Percentiles rank a stretch among this genome's conserved stretches.
Conservation (phyloP, 2,888 invertebrate genomes). For the Caenorhabditis doughertyi region DNA sequence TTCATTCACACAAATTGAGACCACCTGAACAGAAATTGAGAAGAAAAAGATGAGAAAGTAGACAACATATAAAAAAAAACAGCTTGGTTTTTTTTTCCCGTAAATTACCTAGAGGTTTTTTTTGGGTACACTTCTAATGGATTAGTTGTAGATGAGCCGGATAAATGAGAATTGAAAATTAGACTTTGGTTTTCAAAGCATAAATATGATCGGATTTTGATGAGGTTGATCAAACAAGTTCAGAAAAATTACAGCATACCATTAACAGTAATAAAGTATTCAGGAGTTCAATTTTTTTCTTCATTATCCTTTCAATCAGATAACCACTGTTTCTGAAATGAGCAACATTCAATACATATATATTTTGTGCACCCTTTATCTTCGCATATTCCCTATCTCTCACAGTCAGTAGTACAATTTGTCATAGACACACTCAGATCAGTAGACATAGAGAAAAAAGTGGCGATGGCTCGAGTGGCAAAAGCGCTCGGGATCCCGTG, state of each 20-base stretch:
- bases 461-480: slow-evolving; percentile 45
- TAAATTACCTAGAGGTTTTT: too few relatives aligned
- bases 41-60: background rate
- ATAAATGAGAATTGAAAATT: too few relatives aligned
- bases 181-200: too few relatives aligned
- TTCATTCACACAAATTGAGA: slow-evolving; percentile 43
- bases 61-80: too few relatives aligned
- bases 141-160: too few relatives aligned
- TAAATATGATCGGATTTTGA: too few relatives aligned
- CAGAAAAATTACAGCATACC: too few relatives aligned
- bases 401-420: slow-evolving; percentile 49
- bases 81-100: too few relatives aligned
- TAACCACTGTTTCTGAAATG: slow-evolving; percentile 7
- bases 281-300: background rate
- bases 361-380: background rate
- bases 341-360: slow-evolving; percentile 19
- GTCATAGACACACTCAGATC: slow-evolving; percentile 17
- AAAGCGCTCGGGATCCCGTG: slow-evolving; percentile 45
- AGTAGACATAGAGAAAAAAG: slow-evolving; percentile 39
- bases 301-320: slow-evolving; percentile 4
- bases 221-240: too few relatives aligned
- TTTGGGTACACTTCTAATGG: too few relatives aligned
- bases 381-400: background rate
- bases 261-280: too few relatives aligned
- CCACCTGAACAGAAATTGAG: slow-evolving; percentile 1